Evolutionary conservation across 2,113 vertebrate genomes (phyloP).

Genomic region (Drymodes brunneopygia): DNA sequence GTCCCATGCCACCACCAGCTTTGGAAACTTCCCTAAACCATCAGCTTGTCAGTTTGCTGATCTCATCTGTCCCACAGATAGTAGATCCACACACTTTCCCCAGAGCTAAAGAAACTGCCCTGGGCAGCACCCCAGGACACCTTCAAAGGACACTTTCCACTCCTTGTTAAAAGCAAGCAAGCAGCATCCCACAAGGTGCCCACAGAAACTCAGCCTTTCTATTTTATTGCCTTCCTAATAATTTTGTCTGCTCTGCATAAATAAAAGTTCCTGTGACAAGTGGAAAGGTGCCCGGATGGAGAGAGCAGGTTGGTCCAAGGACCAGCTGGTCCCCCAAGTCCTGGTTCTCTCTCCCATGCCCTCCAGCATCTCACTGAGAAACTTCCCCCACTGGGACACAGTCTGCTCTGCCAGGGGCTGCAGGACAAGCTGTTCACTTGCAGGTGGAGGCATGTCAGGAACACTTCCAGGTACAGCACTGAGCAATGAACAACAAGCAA

Average conservation of each 20-base stretch:
- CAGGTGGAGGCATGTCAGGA: not conserved
- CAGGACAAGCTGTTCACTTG: not conserved
- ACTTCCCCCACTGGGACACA: not conserved
- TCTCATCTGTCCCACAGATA: not conserved
- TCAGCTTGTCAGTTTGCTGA: not conserved
- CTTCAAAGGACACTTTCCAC: not conserved
- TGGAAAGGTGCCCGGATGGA: not conserved
- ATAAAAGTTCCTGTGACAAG: not conserved
- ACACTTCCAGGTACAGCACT: not conserved
- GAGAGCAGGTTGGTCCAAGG: accelerated
- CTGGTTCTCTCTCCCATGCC: not conserved
- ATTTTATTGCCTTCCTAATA: not conserved
- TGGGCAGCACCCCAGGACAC: not conserved
- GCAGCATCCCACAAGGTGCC: accelerated
- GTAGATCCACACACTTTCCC: not conserved
- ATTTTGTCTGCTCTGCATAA: not conserved
- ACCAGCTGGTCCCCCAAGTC: not conserved
- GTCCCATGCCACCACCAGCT: not conserved
- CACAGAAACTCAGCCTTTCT: not conserved
- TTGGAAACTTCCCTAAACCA: not conserved
- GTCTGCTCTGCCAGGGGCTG: not conserved
- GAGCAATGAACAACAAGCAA: not conserved
- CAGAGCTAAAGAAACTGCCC: not conserved
- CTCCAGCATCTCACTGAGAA: not conserved
- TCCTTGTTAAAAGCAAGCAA: not conserved